A percentile compares a stretch with the other conserved stretches of the same genome.
phyloP scores from a whole-genome alignment of 2,797 vertebrate genomes.

The Spondyliosoma cantharus region DNA sequence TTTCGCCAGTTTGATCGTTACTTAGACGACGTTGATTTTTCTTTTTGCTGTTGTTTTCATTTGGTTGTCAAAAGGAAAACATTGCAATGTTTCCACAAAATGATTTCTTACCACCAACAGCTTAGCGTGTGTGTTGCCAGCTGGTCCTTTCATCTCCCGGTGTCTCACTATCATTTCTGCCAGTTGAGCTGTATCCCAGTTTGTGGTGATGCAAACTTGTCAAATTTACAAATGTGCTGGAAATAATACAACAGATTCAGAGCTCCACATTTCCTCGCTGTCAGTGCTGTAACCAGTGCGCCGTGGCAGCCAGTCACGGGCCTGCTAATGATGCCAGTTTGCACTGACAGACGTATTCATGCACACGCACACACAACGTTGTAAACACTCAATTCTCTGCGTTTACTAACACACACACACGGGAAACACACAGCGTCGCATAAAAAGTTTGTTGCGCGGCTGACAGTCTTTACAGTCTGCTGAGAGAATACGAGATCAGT shows the following conservation, averaged over 20 bases:
- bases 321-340: conserved; percentile 63
- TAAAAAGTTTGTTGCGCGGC: conserved; percentile 16
- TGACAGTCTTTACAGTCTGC: conserved; percentile 48
- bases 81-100: conserved; percentile 14
- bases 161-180: conserved; percentile 35
- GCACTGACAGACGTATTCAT: conserved; percentile 44
- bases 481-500: conserved; percentile 23
- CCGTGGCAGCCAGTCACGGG: conserved; percentile 44
- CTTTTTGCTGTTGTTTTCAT: background rate
- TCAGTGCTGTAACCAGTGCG: conserved; percentile 37
- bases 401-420: conserved; percentile 15
- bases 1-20: background rate
- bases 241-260: conserved; percentile 53
- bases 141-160: conserved; percentile 43
- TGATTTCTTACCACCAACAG: conserved; percentile 14
- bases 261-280: conserved; percentile 43
- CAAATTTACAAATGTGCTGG: conserved; percentile 52
- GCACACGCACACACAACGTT: conserved; percentile 1
- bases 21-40: background rate
- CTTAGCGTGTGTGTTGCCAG: conserved; percentile 16
- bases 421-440: conserved; percentile 2
- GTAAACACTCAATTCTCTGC: conserved; percentile 6
- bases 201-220: conserved; percentile 49
- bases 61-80: conserved; percentile 2
- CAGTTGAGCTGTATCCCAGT: conserved; percentile 46